A percentile compares a stretch with the other conserved stretches of the same genome.
These are phyloP conservation scores for Siniperca knerii DNA, from an alignment of 2,113 vertebrate genomes.

Conservation along the genomic window DNA sequence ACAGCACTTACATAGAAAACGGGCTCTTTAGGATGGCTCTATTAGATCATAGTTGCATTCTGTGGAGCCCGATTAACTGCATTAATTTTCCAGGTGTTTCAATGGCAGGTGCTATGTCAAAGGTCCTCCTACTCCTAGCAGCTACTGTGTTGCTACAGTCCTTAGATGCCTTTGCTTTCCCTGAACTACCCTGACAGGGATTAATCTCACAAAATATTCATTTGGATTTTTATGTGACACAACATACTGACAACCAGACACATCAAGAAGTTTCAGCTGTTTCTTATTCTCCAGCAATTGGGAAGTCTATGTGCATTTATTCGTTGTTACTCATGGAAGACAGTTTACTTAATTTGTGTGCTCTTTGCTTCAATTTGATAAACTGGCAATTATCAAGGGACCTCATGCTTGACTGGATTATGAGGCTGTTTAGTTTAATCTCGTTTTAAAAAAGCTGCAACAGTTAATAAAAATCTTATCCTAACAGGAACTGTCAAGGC, in stretches of 20 bases:
- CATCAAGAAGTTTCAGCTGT: not conserved
- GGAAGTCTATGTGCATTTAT: not conserved
- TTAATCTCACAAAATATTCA: not conserved
- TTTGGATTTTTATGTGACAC: not conserved
- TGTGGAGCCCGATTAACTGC: not conserved
- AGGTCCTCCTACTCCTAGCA: not conserved
- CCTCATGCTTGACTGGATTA: constrained; percentile 43
- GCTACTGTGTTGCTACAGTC: not conserved
- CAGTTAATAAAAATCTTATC: constrained; percentile 28
- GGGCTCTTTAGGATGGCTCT: not conserved
- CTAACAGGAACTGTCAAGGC: constrained; percentile 15
- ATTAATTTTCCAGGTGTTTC: constrained; percentile 19
- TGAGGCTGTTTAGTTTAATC: constrained; percentile 25
- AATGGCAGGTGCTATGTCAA: not conserved
- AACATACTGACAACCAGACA: constrained; percentile 10
- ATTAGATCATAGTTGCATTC: constrained; percentile 22
- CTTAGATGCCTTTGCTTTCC: not conserved
- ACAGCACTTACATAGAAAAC: not conserved
- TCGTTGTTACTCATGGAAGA: constrained; percentile 28
- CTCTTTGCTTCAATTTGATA: constrained; percentile 26
- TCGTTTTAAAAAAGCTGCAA: not conserved
- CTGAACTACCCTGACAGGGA: constrained; percentile 15
- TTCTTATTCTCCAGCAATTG: constrained; percentile 2
- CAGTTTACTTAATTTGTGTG: constrained; percentile 35
- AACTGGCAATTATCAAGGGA: constrained; percentile 28